phyloP scores from a whole-genome alignment of 2,888 invertebrate genomes.

The Spisula solida region DNA sequence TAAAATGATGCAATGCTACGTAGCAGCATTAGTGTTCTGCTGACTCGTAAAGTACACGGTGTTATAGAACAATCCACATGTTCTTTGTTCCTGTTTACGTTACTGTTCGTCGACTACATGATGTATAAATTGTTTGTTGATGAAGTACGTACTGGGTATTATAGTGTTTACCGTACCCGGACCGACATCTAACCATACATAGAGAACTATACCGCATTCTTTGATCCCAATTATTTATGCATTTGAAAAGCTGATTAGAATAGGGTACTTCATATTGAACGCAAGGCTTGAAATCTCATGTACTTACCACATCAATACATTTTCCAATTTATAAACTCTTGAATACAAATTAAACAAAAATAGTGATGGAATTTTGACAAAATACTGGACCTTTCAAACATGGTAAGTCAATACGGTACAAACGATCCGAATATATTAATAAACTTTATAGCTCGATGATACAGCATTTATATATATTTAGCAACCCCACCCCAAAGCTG shows the following conservation, averaged over 20 bases:
- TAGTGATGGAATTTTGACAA: not conserved
- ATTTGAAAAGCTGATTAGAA: not conserved
- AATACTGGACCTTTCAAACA: conserved; percentile 1
- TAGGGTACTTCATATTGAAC: not conserved
- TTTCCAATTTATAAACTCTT: not conserved
- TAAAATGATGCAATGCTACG: too few species aligned
- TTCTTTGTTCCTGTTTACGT: too few species aligned
- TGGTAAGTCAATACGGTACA: not conserved
- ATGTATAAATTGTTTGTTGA: not conserved
- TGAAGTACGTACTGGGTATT: not conserved
- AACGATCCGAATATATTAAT: not conserved
- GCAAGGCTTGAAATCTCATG: not conserved
- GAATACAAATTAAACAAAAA: conserved; percentile 12
- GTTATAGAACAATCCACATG: too few species aligned
- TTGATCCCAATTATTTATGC: conserved; percentile 20
- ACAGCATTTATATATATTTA: conserved; percentile 1
- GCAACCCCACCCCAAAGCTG: not conserved
- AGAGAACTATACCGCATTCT: not conserved
- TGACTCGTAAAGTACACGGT: too few species aligned
- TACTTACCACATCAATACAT: not conserved
- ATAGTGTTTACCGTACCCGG: not conserved
- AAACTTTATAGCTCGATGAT: not conserved
- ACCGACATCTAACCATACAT: not conserved
- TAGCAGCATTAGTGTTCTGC: too few species aligned
- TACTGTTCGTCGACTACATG: too few species aligned